Conservation (phyloP, 2,888 invertebrate species). For the Trisateles emortualis region DNA sequence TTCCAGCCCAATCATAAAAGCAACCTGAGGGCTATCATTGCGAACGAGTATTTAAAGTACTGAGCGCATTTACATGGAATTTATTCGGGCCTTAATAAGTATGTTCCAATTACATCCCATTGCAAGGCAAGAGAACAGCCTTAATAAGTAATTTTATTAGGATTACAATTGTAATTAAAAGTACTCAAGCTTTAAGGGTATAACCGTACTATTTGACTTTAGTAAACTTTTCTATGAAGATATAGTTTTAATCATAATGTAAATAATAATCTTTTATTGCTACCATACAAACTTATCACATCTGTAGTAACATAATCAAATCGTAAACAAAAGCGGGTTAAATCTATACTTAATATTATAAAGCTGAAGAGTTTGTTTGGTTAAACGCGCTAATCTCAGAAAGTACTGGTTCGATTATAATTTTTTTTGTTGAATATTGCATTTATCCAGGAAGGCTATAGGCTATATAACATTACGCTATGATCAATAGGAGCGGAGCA, state of each 20-base stretch:
- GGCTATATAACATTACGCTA: too few species aligned
- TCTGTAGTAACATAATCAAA: too few species aligned
- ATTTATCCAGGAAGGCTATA: too few species aligned
- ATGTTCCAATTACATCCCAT: constrained; percentile 35
- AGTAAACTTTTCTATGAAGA: background rate
- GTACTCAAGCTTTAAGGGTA: constrained; percentile 21
- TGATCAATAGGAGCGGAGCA: too few species aligned
- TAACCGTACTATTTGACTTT: background rate
- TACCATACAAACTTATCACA: too few species aligned
- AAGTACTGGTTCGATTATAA: too few species aligned
- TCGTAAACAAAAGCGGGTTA: too few species aligned
- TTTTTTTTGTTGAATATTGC: too few species aligned
- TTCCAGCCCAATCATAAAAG: constrained; percentile 28
- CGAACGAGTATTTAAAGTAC: constrained; percentile 26
- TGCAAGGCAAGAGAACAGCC: constrained; percentile 22
- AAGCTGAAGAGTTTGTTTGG: too few species aligned
- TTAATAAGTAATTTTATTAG: constrained; percentile 40
- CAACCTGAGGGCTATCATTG: constrained; percentile 26
- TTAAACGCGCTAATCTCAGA: too few species aligned
- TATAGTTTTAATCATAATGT: background rate
- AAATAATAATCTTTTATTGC: background rate
- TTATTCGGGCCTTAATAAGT: constrained; percentile 36
- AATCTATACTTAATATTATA: too few species aligned
- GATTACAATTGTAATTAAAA: constrained; percentile 40
- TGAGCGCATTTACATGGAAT: constrained; percentile 37